phyloP scores from a whole-genome alignment of 2,113 vertebrate species.

The Alectura lathami region DNA sequence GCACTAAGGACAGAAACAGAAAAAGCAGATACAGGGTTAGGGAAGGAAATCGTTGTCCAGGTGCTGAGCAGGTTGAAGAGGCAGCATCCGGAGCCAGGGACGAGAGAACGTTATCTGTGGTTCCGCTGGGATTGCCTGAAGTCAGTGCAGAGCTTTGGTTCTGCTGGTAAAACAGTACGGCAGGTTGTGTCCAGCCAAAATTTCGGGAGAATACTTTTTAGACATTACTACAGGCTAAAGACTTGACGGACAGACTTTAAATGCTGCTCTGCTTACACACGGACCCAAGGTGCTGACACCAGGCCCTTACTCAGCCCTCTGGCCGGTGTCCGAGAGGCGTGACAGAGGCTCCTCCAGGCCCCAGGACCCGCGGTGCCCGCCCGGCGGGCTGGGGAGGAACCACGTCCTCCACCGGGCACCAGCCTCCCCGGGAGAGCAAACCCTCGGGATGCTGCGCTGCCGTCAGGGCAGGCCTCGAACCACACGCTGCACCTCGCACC shows the following conservation, averaged over 20 bases:
- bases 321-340: not conserved
- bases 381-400: not conserved
- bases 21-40: slow-evolving; percentile 62
- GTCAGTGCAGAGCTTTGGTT: no score
- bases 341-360: not conserved
- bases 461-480: no score
- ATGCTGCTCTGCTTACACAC: not conserved
- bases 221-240: not conserved
- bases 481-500: no score
- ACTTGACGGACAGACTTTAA: not conserved
- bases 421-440: no score
- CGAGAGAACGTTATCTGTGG: rapidly evolving
- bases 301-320: not conserved
- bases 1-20: slow-evolving; percentile 85
- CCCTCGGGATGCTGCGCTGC: no score
- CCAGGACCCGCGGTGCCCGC: not conserved
- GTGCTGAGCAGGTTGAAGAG: not conserved
- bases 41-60: not conserved
- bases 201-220: no score
- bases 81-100: rapidly evolving
- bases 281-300: not conserved
- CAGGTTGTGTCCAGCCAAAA: rapidly evolving
- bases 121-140: not conserved
- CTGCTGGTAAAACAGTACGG: not conserved
- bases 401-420: not conserved